Conservation (phyloP, 2,888 invertebrate species). For the Drosophila limbata region DNA sequence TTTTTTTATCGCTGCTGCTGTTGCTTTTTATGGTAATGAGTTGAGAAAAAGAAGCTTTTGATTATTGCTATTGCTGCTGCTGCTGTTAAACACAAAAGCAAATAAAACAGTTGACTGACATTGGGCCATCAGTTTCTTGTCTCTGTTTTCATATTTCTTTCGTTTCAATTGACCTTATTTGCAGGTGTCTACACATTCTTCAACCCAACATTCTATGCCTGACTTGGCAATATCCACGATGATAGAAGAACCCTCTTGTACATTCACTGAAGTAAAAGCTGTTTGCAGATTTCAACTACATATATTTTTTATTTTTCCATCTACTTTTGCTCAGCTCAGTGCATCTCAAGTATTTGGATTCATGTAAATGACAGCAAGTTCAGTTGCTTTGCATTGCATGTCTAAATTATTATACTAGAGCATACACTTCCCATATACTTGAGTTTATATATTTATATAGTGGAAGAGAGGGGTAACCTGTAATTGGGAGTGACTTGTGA, state of each 20-base stretch:
- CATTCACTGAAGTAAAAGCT: conserved; percentile 15
- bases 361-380: conserved; percentile 44
- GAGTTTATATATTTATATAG: conserved; percentile 3
- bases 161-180: conserved; percentile 71
- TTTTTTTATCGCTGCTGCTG: conserved; percentile 11
- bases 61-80: conserved; percentile 53
- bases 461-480: not conserved
- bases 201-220: conserved; percentile 25
- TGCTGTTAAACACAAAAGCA: conserved; percentile 63
- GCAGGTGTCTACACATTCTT: conserved; percentile 54
- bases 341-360: conserved; percentile 49
- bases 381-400: conserved; percentile 29
- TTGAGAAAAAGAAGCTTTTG: conserved; percentile 54
- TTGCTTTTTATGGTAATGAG: conserved; percentile 65
- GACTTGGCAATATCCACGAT: conserved; percentile 22
- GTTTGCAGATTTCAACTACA: conserved; percentile 9
- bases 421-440: conserved; percentile 7
- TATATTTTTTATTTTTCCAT: conserved; percentile 6
- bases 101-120: conserved; percentile 61
- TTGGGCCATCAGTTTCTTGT: conserved; percentile 46
- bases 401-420: conserved; percentile 19
- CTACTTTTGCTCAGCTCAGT: conserved; percentile 37
- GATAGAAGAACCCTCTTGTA: conserved; percentile 12
- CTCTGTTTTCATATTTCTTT: conserved; percentile 49
- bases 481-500: not conserved